phyloP scores from a whole-genome alignment of 2,888 invertebrate species.

The Pecten maximus region DNA sequence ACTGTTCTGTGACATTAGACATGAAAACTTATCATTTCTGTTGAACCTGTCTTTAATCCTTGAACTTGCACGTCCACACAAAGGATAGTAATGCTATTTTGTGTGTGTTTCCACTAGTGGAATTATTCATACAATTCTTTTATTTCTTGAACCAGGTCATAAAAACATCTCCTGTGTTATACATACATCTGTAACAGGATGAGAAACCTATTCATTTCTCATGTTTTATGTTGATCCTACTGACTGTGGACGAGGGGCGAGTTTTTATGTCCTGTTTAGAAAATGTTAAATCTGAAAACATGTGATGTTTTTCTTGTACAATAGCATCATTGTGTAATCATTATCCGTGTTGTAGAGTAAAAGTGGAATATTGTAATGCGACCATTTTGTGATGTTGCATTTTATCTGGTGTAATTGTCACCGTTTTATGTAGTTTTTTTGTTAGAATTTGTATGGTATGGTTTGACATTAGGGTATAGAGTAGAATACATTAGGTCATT shows the following conservation, averaged over 20 bases:
- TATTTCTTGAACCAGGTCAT: background rate
- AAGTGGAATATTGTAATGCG: background rate
- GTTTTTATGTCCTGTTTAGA: background rate
- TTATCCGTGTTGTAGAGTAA: background rate
- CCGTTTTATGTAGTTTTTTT: background rate
- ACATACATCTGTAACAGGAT: conserved; percentile 7
- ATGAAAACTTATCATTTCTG: background rate
- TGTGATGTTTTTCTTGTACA: background rate
- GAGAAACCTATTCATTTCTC: background rate
- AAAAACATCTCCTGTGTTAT: background rate
- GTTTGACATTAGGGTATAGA: background rate
- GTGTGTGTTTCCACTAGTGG: background rate
- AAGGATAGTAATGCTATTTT: background rate
- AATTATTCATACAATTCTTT: background rate
- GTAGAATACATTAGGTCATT: background rate
- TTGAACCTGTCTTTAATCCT: background rate
- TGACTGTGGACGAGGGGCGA: background rate
- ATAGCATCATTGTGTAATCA: background rate
- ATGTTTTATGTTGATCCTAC: background rate
- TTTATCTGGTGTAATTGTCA: background rate
- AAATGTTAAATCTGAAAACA: conserved; percentile 2
- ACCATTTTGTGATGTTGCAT: background rate
- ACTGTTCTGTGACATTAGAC: background rate
- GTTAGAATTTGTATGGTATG: background rate
- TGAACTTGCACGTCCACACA: background rate